Evolutionary conservation across 1,140 invertebrate genomes (phyloP).

Genomic region (Orussus abietinus): DNA sequence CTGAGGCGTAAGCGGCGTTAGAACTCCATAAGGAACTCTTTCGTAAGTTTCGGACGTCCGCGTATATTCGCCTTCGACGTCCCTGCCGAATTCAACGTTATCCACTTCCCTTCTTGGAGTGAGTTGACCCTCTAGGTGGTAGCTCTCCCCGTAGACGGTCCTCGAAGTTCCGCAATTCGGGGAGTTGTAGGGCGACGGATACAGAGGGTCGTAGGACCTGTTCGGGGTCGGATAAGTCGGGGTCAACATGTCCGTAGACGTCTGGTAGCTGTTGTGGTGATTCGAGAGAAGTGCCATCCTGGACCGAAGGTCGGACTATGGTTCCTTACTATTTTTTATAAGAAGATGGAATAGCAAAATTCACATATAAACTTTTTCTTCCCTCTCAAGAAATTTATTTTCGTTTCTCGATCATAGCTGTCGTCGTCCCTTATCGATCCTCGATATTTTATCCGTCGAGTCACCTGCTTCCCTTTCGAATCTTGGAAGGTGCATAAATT

Average conservation of each 20-base stretch:
- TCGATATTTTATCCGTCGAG: too few relatives aligned
- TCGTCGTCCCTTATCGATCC: too few relatives aligned
- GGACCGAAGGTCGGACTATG: not conserved
- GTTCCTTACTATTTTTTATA: too few relatives aligned
- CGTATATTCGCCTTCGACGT: slow-evolving; percentile 29
- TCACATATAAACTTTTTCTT: too few relatives aligned
- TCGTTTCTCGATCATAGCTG: too few relatives aligned
- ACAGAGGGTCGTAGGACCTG: slow-evolving; percentile 35
- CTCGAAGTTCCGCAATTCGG: slow-evolving; percentile 37
- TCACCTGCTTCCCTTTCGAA: too few relatives aligned
- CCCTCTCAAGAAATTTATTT: too few relatives aligned
- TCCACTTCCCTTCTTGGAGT: slow-evolving; percentile 34
- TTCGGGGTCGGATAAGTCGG: slow-evolving; percentile 25
- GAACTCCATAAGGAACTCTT: slow-evolving; percentile 33
- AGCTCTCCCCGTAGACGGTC: slow-evolving; percentile 27
- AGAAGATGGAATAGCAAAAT: too few relatives aligned
- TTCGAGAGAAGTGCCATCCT: slow-evolving; percentile 49
- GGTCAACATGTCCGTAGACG: slow-evolving; percentile 35
- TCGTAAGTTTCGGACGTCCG: slow-evolving; percentile 40
- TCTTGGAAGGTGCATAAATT: too few relatives aligned
- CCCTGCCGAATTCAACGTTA: slow-evolving; percentile 21
- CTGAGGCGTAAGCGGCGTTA: slow-evolving; percentile 42
- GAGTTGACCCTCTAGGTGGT: slow-evolving; percentile 27
- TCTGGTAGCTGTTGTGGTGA: slow-evolving; percentile 35
- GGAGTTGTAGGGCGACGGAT: slow-evolving; percentile 46